Conservation (phyloP, 2,888 invertebrate species). For the Steinernema scapterisci region DNA sequence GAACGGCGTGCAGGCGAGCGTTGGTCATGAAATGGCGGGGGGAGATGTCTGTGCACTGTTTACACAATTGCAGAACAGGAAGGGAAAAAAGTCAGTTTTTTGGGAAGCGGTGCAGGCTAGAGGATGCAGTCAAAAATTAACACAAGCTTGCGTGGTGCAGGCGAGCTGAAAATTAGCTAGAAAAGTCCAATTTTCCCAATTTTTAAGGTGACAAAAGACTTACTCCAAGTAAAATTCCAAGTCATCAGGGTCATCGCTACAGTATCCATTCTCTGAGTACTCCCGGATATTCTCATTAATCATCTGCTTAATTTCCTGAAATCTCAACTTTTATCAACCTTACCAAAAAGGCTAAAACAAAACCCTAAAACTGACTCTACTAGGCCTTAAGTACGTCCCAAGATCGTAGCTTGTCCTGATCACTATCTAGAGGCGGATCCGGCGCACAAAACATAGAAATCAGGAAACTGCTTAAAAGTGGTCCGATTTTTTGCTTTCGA, state of each 20-base stretch:
- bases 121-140: neutral
- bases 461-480: too few species aligned
- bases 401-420: too few species aligned
- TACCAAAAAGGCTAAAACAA: neutral
- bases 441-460: too few species aligned
- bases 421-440: too few species aligned
- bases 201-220: neutral
- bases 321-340: neutral
- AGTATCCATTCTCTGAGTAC: too few species aligned
- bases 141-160: neutral
- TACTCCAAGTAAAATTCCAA: neutral
- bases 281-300: too few species aligned
- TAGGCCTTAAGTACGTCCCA: neutral
- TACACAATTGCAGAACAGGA: constrained; percentile 6
- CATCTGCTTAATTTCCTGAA: too few species aligned
- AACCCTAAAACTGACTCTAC: neutral
- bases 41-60: constrained; percentile 7
- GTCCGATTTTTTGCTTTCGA: too few species aligned
- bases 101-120: neutral
- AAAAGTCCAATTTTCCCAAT: neutral
- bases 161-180: too few species aligned
- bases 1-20: neutral
- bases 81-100: neutral
- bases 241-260: too few species aligned
- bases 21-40: constrained; percentile 2